phyloP scores from a whole-genome alignment of 2,888 invertebrate genomes.

The Noctua fimbriata region DNA sequence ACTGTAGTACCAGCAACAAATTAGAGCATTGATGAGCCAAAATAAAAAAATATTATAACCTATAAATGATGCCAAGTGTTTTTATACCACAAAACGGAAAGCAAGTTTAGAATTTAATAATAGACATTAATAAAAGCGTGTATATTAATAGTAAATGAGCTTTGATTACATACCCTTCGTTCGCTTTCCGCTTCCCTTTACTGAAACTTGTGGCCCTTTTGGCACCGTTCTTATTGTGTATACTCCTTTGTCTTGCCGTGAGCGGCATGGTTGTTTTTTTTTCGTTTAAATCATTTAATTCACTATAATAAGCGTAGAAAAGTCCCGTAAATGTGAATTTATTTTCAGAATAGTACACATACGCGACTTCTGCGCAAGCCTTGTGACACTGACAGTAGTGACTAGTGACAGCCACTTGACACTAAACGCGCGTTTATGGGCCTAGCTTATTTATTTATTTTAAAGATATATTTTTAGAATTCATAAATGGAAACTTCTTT shows the following conservation, averaged over 20 bases:
- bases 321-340: constrained; percentile 26
- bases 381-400: constrained; percentile 38
- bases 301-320: not conserved
- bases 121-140: constrained; percentile 46
- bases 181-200: constrained; percentile 83
- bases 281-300: constrained; percentile 47
- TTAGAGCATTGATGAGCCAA: constrained; percentile 64
- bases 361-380: constrained; percentile 5
- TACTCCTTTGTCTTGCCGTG: constrained; percentile 86
- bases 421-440: not conserved
- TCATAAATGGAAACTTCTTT: not conserved
- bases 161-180: constrained; percentile 79
- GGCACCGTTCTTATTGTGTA: constrained; percentile 85
- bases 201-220: constrained; percentile 83
- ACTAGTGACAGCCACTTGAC: not conserved
- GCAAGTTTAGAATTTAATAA: constrained; percentile 41
- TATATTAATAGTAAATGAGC: constrained; percentile 39
- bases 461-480: not conserved
- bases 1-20: constrained; percentile 70
- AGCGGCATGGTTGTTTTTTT: constrained; percentile 78
- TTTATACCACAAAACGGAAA: constrained; percentile 39
- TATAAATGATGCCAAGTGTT: constrained; percentile 57
- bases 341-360: constrained; percentile 44
- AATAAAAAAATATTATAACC: constrained; percentile 62
- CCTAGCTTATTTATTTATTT: not conserved